Evolutionary conservation across 1,140 invertebrate genomes (phyloP).

Genomic region (Pristionchus pacificus): DNA sequence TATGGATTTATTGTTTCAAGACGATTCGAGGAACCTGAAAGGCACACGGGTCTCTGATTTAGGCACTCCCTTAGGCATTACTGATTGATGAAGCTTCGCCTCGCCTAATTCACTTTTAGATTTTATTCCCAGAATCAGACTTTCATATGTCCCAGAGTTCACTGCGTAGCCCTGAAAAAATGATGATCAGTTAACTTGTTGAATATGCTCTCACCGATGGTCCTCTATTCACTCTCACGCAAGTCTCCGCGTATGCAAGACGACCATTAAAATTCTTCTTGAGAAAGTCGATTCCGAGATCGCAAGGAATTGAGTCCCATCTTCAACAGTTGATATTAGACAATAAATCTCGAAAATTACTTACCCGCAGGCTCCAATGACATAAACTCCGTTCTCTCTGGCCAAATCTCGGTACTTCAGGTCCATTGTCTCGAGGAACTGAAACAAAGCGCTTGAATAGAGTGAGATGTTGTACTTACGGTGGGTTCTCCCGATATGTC

Average conservation of each 20-base stretch:
- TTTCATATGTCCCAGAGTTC: slow-evolving; percentile 55
- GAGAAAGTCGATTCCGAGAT: slow-evolving; percentile 74
- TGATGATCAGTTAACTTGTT: neutral
- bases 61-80: slow-evolving; percentile 54
- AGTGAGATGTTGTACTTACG: slow-evolving; percentile 55
- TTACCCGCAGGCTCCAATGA: slow-evolving; percentile 85
- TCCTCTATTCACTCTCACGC: slow-evolving; percentile 29
- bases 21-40: slow-evolving; percentile 33
- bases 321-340: neutral
- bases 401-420: slow-evolving; percentile 74
- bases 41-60: slow-evolving; percentile 43
- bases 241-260: slow-evolving; percentile 37
- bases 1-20: slow-evolving; percentile 67
- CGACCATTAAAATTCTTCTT: slow-evolving; percentile 71
- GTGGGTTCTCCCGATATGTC: slow-evolving; percentile 84
- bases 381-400: slow-evolving; percentile 72
- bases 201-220: slow-evolving; percentile 26
- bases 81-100: slow-evolving; percentile 46
- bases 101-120: slow-evolving; percentile 44
- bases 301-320: slow-evolving; percentile 77
- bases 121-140: slow-evolving; percentile 50
- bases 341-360: slow-evolving; percentile 65
- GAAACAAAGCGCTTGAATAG: no score
- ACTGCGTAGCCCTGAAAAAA: slow-evolving; percentile 51
- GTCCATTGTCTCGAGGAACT: slow-evolving; percentile 82